Conservation (phyloP, 1,140 invertebrate genomes). For the Drosophila eugracilis region DNA sequence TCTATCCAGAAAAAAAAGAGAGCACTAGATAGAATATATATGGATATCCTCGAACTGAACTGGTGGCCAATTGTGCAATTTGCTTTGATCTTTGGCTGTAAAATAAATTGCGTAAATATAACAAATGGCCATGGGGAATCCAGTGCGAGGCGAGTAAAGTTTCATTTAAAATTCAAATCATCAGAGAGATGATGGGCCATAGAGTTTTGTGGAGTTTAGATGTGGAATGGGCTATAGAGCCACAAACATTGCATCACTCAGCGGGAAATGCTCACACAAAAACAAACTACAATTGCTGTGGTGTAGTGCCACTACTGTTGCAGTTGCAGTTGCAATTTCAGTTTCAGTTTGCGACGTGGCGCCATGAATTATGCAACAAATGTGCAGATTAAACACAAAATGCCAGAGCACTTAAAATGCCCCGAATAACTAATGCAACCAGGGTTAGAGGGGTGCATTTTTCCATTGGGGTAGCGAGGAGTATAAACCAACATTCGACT, state of each 20-base stretch:
- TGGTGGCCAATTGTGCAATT: constrained; percentile 68
- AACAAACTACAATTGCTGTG: constrained; percentile 36
- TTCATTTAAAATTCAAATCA: constrained; percentile 72
- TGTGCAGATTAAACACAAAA: constrained; percentile 81
- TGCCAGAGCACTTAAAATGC: constrained; percentile 77
- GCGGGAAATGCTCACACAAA: constrained; percentile 29
- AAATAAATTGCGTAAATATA: constrained; percentile 80
- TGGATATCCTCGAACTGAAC: constrained; percentile 6
- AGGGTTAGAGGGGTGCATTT: not conserved
- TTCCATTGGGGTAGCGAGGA: not conserved
- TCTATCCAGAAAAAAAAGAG: constrained; percentile 47
- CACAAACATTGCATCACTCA: constrained; percentile 47
- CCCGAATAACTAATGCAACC: constrained; percentile 62
- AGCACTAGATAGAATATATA: constrained; percentile 28
- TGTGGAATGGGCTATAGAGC: not conserved
- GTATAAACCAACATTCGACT: constrained; percentile 15
- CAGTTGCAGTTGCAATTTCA: constrained; percentile 29
- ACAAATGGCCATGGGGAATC: constrained; percentile 39
- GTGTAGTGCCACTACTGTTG: not conserved
- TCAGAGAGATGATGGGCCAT: constrained; percentile 15
- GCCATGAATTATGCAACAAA: constrained; percentile 79
- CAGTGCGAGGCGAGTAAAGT: constrained; percentile 18
- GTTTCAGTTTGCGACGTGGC: constrained; percentile 54
- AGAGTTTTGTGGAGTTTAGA: constrained; percentile 1
- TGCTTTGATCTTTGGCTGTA: constrained; percentile 71